phyloP scores from a whole-genome alignment of 2,797 vertebrate species.

The Poeciliopsis infans region DNA sequence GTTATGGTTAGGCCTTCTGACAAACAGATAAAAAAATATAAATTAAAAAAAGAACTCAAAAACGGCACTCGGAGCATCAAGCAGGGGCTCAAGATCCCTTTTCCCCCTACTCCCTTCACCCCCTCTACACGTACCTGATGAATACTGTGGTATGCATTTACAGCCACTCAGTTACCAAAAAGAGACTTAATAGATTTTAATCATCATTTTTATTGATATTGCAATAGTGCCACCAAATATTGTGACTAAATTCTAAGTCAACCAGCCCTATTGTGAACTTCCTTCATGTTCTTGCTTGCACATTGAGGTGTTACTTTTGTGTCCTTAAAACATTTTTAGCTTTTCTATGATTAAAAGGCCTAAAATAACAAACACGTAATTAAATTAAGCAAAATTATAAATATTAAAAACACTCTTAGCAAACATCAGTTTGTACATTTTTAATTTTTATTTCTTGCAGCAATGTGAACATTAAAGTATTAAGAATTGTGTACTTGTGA shows the following conservation, averaged over 20 bases:
- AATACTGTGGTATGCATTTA: no score
- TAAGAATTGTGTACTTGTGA: neutral
- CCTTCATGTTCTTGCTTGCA: neutral
- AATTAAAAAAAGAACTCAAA: no score
- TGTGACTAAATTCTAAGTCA: no score
- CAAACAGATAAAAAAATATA: no score
- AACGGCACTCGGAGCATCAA: no score
- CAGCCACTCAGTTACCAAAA: no score
- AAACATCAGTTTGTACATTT: neutral
- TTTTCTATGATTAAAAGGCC: neutral
- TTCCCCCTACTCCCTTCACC: no score
- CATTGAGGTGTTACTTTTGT: neutral
- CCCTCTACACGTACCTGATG: no score
- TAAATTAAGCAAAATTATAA: neutral
- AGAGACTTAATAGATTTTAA: no score
- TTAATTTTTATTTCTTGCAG: neutral
- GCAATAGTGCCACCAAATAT: no score
- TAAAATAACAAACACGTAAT: neutral
- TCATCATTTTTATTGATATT: neutral
- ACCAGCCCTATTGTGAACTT: neutral
- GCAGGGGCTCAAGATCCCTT: no score
- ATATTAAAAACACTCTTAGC: neutral
- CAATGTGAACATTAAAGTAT: neutral
- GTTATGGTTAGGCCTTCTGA: no score
- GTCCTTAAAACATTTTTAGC: neutral